Base-by-base conservation (phyloP, 2,113 vertebrate species). In the Ammospiza caudacuta region DNA sequence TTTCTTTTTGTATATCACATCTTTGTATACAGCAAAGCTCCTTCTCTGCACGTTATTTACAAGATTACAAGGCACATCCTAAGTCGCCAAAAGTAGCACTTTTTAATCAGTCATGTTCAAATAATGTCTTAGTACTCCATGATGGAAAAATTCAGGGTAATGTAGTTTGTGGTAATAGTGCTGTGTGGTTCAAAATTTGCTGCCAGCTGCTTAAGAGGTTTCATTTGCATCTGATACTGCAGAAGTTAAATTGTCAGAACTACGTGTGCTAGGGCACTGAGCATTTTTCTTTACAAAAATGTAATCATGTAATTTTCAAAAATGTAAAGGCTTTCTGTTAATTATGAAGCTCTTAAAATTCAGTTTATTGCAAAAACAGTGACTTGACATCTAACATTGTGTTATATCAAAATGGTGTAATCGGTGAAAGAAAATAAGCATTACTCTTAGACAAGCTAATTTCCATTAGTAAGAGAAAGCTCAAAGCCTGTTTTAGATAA, bases 21-120 rank as follows among this genome's bases (percentile, higher is more conserved):
- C 73, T 86, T 91, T 83, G 41, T 82, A 62, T 49, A 78, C 22
- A 61, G 61, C 43, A 90, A 83, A 95, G 12, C 61, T 96, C 49
- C 23, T 73, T 80, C 79, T 87, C n/a, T 46, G 52, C 75, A 81
- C 41, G 15, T 61, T 94, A 83, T 92, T 92, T 90, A 70, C 68
- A 81, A 61, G 83, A 75, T 90, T 87, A 81, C 31, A 81, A 88
- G 52, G 35, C 61, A 72, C 61, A 75, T 75, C 61, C 55, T 75
- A 84, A 83, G 31, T 47, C 41, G 4, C 64, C 16, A 31, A 35
- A 35, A 35, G 35, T 37, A 82, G 28, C 33, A 39, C 79, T 94
- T 95, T 90, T 90, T 61, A 89, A 89, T 92, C 52, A 68, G 28
- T 89, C 57, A 46, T 3, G 17, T 89, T 95, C 85, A 92, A 96